Conservation (phyloP, 2,797 vertebrate species). For the Semaprochilodus insignis region DNA sequence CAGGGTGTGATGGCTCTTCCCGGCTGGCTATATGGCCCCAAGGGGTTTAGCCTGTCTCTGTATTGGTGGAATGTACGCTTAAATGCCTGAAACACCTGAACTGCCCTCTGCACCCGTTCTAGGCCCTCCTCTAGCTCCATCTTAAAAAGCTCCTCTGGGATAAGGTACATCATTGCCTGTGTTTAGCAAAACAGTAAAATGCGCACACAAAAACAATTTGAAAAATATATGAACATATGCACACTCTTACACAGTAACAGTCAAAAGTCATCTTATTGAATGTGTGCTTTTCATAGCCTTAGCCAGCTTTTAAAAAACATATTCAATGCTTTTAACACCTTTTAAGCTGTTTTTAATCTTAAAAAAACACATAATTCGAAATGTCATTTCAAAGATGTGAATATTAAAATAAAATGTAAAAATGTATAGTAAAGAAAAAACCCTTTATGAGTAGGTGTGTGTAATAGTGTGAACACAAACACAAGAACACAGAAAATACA, state of each 20-base stretch:
- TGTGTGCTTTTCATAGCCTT: neutral
- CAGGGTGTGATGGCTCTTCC: slow-evolving; percentile 64
- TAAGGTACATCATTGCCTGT: slow-evolving; percentile 79
- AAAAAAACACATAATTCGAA: too few species aligned
- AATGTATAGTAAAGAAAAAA: too few species aligned
- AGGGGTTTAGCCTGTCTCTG: slow-evolving; percentile 61
- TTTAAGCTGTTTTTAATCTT: too few species aligned
- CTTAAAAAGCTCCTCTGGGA: slow-evolving; percentile 85
- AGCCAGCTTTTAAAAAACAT: too few species aligned
- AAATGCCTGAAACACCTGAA: slow-evolving; percentile 74
- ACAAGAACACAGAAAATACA: too few species aligned
- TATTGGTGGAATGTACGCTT: slow-evolving; percentile 73
- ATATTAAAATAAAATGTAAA: too few species aligned
- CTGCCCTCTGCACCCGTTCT: slow-evolving; percentile 75
- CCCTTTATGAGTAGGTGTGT: too few species aligned
- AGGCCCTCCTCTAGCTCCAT: slow-evolving; percentile 81
- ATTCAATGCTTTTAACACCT: too few species aligned
- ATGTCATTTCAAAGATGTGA: too few species aligned
- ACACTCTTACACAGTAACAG: neutral
- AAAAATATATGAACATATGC: neutral
- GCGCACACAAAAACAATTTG: slow-evolving; percentile 10
- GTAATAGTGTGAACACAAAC: too few species aligned
- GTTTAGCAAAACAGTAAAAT: neutral
- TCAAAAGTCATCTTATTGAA: neutral
- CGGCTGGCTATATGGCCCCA: slow-evolving; percentile 64